These are phyloP conservation scores for Megalops cyprinoides DNA, from an alignment of 2,797 vertebrate species.

Conservation along the genomic window DNA sequence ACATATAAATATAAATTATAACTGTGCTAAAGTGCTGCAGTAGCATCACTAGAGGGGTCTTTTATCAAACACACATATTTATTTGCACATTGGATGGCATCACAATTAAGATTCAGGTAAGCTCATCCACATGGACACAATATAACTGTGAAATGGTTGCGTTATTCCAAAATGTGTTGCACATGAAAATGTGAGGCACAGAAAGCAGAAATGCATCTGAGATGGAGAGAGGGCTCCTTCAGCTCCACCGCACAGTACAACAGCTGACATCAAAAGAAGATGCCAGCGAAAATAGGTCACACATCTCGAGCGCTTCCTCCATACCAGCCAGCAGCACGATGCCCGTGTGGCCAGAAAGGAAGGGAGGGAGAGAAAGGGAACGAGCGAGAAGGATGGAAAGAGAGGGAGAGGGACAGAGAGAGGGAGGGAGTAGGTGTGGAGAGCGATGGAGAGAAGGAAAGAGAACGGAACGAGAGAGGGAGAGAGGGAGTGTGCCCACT, in stretches of 20 bases:
- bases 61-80: background rate
- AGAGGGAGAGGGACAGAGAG: too few relatives aligned
- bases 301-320: background rate
- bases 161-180: background rate
- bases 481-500: background rate
- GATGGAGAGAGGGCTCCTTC: background rate
- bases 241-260: background rate
- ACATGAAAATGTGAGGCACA: background rate
- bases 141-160: too few relatives aligned
- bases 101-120: background rate
- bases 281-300: slow-evolving; percentile 15
- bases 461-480: background rate
- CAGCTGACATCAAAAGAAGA: slow-evolving; percentile 14
- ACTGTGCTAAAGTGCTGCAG: too few relatives aligned
- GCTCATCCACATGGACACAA: background rate
- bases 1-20: too few relatives aligned
- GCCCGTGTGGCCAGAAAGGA: background rate
- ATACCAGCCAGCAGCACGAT: slow-evolving; percentile 8
- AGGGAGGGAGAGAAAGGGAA: background rate
- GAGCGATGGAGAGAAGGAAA: background rate
- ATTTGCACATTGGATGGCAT: background rate
- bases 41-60: too few relatives aligned
- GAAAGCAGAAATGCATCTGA: background rate
- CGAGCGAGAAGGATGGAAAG: background rate
- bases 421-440: background rate